These are phyloP conservation scores for Labroides dimidiatus DNA, from an alignment of 2,797 vertebrate genomes.

Conservation along the genomic window DNA sequence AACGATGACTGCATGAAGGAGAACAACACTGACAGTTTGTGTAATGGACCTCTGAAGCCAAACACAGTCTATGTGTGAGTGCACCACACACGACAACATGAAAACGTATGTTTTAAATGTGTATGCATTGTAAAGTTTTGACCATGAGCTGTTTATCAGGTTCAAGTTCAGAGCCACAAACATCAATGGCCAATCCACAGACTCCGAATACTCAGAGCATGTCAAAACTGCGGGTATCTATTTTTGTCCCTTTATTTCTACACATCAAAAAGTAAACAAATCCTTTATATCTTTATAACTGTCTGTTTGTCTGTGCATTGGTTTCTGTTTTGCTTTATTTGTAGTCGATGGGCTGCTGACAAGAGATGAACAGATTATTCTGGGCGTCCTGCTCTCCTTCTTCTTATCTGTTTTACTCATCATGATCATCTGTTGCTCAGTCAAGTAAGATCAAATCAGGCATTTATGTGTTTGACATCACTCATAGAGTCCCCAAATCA, in stretches of 20 bases:
- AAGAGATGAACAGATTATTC: conserved; percentile 93
- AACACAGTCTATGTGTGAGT: conserved; percentile 95
- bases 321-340: conserved; percentile 12
- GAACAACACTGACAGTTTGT: conserved; percentile 86
- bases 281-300: not conserved
- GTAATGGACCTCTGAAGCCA: conserved; percentile 95
- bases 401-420: conserved; percentile 91
- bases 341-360: conserved; percentile 88
- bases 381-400: conserved; percentile 93
- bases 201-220: conserved; percentile 93
- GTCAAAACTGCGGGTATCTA: conserved; percentile 92
- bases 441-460: conserved; percentile 85
- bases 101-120: not conserved
- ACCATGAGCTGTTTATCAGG: conserved; percentile 74
- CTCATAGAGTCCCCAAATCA: not conserved
- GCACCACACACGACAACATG: not conserved
- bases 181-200: conserved; percentile 90
- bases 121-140: conserved; percentile 6
- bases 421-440: conserved; percentile 91
- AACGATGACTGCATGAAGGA: conserved; percentile 85
- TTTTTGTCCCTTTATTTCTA: conserved; percentile 2
- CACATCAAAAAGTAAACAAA: not conserved
- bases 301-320: conserved; percentile 4
- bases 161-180: conserved; percentile 98
- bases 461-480: not conserved